Base-by-base conservation (phyloP, 2,888 invertebrate species). In the Axea sp. region DNA sequence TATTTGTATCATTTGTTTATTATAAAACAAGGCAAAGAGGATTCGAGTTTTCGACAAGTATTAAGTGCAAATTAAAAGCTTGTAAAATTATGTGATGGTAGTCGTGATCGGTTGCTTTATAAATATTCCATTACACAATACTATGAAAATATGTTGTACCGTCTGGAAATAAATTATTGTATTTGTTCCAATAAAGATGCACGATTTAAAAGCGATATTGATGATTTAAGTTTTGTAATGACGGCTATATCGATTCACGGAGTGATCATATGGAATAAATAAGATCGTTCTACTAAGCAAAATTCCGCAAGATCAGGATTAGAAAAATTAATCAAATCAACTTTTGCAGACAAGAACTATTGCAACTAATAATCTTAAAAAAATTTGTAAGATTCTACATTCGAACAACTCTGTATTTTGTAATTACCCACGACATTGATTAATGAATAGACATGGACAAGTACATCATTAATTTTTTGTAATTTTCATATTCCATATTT, bases 281-380 rank as follows among this genome's bases (percentile, higher is more conserved):
- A 22, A 45, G 17, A 55, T 55, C 11, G 30, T 55, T 17, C 28
- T 35, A 1, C 4, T 45, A 12, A 41, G 28, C 33, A 55, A 24
- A 19, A 55, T 55, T 55, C 28, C 37, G 53, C 45, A 65, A 53
- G 33, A 45, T 45, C 19, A 12, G 26, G 24, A 51, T 45, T 43
- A 55, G 45, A 64, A 45, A 62, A 65, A 55, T 64, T 53, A 41
- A 43, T 53, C 51, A 53, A 51, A 51, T 51, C 24, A 37, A 53
- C 64, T 64, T 64, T 64, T 51, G 51, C 24, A 31, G 15, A 3
- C 37, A 31, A 51, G 14, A 37, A 15, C 11, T 4, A 37, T 45
- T n/a, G n/a, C n/a, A n/a, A n/a, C n/a, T n/a, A n/a, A n/a, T n/a
- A n/a, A n/a, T n/a, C n/a, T n/a, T n/a, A n/a, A n/a, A n/a, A n/a